Conservation (phyloP, 2,113 vertebrate species). For the Sinosuthora webbiana region DNA sequence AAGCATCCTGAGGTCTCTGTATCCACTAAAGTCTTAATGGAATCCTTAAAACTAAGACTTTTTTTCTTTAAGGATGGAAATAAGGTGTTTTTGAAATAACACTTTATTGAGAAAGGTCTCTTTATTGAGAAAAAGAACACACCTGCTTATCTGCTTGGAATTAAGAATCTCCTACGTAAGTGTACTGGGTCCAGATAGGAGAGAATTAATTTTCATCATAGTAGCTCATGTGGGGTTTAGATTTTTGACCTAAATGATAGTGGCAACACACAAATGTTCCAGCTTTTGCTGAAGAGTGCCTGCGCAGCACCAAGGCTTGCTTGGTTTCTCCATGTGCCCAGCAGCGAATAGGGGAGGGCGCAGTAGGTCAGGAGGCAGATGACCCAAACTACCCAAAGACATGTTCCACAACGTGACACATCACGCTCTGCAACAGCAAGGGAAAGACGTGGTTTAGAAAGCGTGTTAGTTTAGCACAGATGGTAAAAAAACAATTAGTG, state of each 20-base stretch:
- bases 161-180: not conserved
- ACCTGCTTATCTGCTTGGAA: not conserved
- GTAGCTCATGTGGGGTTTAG: not conserved
- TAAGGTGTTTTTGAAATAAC: not conserved
- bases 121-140: not conserved
- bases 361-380: not conserved
- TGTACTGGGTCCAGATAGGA: not conserved
- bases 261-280: not conserved
- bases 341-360: fast-evolving
- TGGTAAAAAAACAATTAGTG: too few relatives aligned
- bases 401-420: not conserved
- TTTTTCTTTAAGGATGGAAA: not conserved
- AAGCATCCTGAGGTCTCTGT: not conserved
- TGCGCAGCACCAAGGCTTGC: not conserved
- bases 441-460: not conserved
- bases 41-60: not conserved
- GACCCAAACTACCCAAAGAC: not conserved
- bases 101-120: not conserved
- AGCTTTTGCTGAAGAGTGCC: not conserved
- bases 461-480: too few relatives aligned
- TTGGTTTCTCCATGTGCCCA: not conserved
- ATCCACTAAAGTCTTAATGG: not conserved
- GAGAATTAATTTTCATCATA: not conserved
- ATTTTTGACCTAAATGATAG: not conserved
- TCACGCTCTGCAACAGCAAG: not conserved